These are phyloP conservation scores for Drosophila sp. DNA, from an alignment of 1,140 invertebrate genomes.

Conservation along the genomic window DNA sequence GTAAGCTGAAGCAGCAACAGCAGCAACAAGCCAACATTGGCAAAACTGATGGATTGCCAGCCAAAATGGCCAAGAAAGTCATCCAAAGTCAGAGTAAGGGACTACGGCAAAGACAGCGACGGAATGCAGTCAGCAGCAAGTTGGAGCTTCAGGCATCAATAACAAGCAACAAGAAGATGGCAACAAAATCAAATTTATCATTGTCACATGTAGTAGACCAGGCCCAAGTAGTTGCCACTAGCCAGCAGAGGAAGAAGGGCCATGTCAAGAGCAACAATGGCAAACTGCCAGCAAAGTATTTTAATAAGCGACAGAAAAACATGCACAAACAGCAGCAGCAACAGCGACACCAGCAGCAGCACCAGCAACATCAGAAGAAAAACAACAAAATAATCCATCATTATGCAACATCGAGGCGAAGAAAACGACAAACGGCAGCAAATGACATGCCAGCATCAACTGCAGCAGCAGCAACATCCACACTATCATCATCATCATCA, in stretches of 20 bases:
- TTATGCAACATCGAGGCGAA: constrained; percentile 59
- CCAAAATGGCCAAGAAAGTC: constrained; percentile 60
- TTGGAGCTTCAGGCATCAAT: constrained; percentile 52
- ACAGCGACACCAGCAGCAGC: constrained; percentile 19
- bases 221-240: constrained; percentile 42
- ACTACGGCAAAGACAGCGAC: constrained; percentile 38
- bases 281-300: constrained; percentile 75
- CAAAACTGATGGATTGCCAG: constrained; percentile 78
- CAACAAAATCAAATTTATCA: constrained; percentile 82
- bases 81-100: constrained; percentile 46
- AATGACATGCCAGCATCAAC: constrained; percentile 60
- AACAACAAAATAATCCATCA: constrained; percentile 77
- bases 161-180: constrained; percentile 31
- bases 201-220: constrained; percentile 69
- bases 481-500: constrained; percentile 32
- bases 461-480: constrained; percentile 36
- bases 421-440: constrained; percentile 61
- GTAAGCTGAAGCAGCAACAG: constrained; percentile 49
- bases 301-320: constrained; percentile 81
- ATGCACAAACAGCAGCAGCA: constrained; percentile 64
- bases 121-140: constrained; percentile 46
- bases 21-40: constrained; percentile 42
- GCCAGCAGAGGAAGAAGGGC: constrained; percentile 33
- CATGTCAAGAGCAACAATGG: constrained; percentile 55
- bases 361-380: constrained; percentile 40